These are phyloP conservation scores for Rhyacichthys aspro DNA, from an alignment of 2,797 vertebrate species.

Conservation along the genomic window DNA sequence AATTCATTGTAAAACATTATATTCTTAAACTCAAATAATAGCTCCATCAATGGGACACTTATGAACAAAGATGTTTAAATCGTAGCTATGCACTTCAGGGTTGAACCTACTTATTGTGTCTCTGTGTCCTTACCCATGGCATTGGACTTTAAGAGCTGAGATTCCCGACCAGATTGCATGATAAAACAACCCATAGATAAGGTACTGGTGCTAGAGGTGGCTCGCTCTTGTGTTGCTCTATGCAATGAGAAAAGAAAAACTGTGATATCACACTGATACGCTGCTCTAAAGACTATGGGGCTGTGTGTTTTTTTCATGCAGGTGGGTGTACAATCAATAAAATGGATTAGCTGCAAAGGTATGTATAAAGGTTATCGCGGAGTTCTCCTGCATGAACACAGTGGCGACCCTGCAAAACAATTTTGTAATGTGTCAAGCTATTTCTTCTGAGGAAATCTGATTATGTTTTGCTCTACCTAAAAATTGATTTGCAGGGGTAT, in stretches of 20 bases:
- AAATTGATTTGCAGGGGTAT: conserved; percentile 69
- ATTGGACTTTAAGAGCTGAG: conserved; percentile 62
- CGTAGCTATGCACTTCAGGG: conserved; percentile 13
- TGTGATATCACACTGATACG: conserved; percentile 71
- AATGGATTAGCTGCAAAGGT: conserved; percentile 80
- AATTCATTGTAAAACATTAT: too few species aligned
- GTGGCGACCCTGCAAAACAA: conserved; percentile 68
- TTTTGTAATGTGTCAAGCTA: conserved; percentile 69
- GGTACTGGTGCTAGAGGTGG: conserved; percentile 55
- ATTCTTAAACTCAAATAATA: neutral
- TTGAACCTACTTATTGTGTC: conserved; percentile 23
- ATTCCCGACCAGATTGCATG: conserved; percentile 60
- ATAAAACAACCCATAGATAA: conserved; percentile 72
- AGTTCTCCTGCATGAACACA: conserved; percentile 63
- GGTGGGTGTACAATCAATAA: conserved; percentile 79
- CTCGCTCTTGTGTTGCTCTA: conserved; percentile 47
- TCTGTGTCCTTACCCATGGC: conserved; percentile 56
- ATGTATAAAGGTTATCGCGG: conserved; percentile 79
- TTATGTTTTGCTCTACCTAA: conserved; percentile 57
- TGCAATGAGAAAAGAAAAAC: conserved; percentile 60
- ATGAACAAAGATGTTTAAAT: conserved; percentile 9
- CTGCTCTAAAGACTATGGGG: conserved; percentile 62
- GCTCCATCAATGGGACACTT: conserved; percentile 10
- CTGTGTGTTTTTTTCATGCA: conserved; percentile 49
- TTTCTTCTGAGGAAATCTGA: conserved; percentile 73